These are phyloP conservation scores for Drosophila tani DNA, from an alignment of 1,140 invertebrate species.

Conservation along the genomic window DNA sequence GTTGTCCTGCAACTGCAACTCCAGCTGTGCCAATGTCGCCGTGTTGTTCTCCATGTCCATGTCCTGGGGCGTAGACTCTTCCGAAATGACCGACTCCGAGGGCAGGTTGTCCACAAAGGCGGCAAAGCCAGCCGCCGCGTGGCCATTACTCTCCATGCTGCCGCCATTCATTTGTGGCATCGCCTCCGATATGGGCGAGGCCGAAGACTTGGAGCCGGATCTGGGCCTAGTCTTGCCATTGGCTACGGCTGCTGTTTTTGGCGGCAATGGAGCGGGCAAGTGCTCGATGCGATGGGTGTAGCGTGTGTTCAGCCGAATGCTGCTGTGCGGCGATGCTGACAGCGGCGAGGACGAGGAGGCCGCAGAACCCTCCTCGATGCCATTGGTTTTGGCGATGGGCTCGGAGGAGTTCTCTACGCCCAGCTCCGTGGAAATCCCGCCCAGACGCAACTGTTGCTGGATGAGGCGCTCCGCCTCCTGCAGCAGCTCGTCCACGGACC, in stretches of 20 bases:
- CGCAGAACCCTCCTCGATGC: background rate
- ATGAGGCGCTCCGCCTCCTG: conserved; percentile 80
- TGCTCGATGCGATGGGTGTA: conserved; percentile 77
- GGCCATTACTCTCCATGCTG: background rate
- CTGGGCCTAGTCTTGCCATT: conserved; percentile 19
- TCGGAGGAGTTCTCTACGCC: background rate
- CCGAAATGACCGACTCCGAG: conserved; percentile 79
- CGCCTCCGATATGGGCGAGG: conserved; percentile 16
- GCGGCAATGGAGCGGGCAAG: conserved; percentile 19
- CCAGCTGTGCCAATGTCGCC: conserved; percentile 43
- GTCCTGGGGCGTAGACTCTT: conserved; percentile 80
- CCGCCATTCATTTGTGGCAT: background rate
- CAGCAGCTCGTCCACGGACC: conserved; percentile 82
- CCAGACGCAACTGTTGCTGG: conserved; percentile 67
- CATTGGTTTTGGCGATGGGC: background rate
- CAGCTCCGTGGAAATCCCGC: conserved; percentile 8
- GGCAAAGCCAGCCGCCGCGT: conserved; percentile 47
- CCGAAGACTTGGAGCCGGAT: conserved; percentile 24
- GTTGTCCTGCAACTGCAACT: conserved; percentile 58
- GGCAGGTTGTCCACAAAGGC: conserved; percentile 78
- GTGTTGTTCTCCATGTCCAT: conserved; percentile 51
- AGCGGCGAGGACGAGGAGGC: conserved; percentile 49
- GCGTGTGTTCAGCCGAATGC: conserved; percentile 72
- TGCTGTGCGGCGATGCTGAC: conserved; percentile 66
- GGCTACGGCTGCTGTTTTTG: background rate